Evolutionary conservation across 2,888 invertebrate genomes (phyloP).

Genomic region (Acleris cristana): DNA sequence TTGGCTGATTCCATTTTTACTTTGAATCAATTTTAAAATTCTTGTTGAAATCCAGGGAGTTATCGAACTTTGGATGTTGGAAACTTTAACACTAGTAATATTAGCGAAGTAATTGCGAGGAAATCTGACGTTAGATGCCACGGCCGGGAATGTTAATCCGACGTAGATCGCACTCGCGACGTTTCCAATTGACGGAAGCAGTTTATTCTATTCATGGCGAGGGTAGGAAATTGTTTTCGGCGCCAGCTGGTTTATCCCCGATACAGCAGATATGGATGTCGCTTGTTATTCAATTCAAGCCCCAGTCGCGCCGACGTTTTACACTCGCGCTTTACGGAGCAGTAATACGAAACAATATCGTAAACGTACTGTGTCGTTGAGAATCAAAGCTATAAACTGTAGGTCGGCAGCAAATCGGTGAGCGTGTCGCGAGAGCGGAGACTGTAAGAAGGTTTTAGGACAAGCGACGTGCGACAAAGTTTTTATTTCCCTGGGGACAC

Average conservation of each 20-base stretch:
- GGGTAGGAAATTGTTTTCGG: constrained; percentile 28
- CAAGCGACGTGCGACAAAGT: constrained; percentile 82
- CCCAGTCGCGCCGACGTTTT: constrained; percentile 43
- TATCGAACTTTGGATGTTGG: constrained; percentile 71
- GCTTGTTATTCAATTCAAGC: constrained; percentile 47
- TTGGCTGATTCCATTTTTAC: constrained; percentile 80
- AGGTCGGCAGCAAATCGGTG: constrained; percentile 75
- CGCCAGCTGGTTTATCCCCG: constrained; percentile 23
- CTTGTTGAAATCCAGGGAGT: constrained; percentile 73
- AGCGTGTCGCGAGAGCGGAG: constrained; percentile 70
- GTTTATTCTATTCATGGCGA: constrained; percentile 25
- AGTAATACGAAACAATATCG: constrained; percentile 76
- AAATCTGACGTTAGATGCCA: constrained; percentile 55
- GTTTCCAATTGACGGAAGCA: constrained; percentile 18
- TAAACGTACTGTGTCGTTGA: constrained; percentile 74
- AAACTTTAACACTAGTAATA: constrained; percentile 77
- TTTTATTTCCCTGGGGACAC: constrained; percentile 82
- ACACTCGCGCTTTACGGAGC: constrained; percentile 51
- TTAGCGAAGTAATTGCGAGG: constrained; percentile 67
- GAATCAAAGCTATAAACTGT: constrained; percentile 80
- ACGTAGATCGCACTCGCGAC: constrained; percentile 21
- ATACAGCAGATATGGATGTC: constrained; percentile 32
- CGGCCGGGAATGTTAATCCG: constrained; percentile 25
- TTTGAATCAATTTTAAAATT: constrained; percentile 82
- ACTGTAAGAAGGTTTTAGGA: constrained; percentile 80